Base-by-base conservation (phyloP, 1,140 invertebrate genomes). In the Euwallacea similis region DNA sequence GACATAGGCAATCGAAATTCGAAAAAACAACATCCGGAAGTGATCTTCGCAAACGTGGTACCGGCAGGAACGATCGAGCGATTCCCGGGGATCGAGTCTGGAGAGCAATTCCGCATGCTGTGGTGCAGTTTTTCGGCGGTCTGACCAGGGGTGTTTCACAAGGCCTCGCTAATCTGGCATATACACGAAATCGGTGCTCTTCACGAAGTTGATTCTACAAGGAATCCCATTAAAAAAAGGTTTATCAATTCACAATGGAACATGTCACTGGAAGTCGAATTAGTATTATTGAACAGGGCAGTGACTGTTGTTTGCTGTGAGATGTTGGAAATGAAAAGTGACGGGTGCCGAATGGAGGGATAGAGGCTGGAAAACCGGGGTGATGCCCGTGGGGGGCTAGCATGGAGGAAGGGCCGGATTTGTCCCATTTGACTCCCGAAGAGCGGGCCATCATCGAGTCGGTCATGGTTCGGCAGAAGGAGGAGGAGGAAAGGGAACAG, bases 401-500 rank as follows among this genome's bases (percentile, higher is more conserved):
- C 82, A 91, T 91, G 90, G 90, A 89, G 82, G 89, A 91, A 83
- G 79, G 79, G 66, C 96, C 96, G 76, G 97, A 99, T 88, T 89
- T 99, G 79, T 98, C 95, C 81, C 96, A 99, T 86, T 90, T 99
- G 79, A 98, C 95, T 77, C 92, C 95, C 78, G 96, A 98, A 84
- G 97, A 99, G 86, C 88, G 97, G 82, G 90, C 91, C 84, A 97
- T 98, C 86, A 99, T 99, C 83, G 94, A 98, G 84, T 90, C 91
- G 79, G 97, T 99, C 76, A 93, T 99, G 85, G 89, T 95, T 86
- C 87, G 97, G 74, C 97, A 99, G 84, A 92, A 93, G 83, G 93
- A 96, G 82, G 97, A 99, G 86, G 97, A 99, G 85, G 93, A 96
- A 81, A 89, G 92, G 76, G 97, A 98, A 83, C 91, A 93, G 82